Evolutionary conservation across 2,888 invertebrate genomes (phyloP).

Genomic region (Campoplex capitator): DNA sequence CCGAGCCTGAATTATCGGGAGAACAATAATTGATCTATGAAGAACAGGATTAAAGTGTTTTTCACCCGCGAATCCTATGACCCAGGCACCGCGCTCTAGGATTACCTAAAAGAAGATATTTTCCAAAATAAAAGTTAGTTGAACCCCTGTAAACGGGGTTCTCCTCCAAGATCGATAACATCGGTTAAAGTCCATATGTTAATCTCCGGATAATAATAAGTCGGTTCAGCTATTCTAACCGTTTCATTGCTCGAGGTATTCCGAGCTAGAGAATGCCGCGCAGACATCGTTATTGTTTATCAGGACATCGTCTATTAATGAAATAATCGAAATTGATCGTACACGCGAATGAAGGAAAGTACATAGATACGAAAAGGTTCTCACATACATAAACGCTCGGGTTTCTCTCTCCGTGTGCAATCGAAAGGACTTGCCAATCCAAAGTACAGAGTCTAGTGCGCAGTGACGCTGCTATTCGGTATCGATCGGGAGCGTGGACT

Average conservation of each 20-base stretch:
- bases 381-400: background rate
- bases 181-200: background rate
- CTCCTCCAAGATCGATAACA: background rate
- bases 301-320: background rate
- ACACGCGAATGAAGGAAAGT: background rate
- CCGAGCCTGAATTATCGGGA: too few species aligned
- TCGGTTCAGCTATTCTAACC: background rate
- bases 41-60: too few species aligned
- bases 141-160: background rate
- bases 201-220: constrained; percentile 7
- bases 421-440: constrained; percentile 73
- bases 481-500: constrained; percentile 81
- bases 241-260: background rate
- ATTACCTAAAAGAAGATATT: too few species aligned
- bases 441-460: constrained; percentile 73
- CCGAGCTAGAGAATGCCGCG: background rate
- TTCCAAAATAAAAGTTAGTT: background rate
- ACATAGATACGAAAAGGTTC: constrained; percentile 9
- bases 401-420: constrained; percentile 15
- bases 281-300: background rate
- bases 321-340: constrained; percentile 31
- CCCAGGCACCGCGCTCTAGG: too few species aligned
- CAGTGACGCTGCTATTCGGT: constrained; percentile 81
- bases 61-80: too few species aligned
- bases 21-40: too few species aligned